phyloP scores from a whole-genome alignment of 2,888 invertebrate genomes.

The Antheraea assamensis region DNA sequence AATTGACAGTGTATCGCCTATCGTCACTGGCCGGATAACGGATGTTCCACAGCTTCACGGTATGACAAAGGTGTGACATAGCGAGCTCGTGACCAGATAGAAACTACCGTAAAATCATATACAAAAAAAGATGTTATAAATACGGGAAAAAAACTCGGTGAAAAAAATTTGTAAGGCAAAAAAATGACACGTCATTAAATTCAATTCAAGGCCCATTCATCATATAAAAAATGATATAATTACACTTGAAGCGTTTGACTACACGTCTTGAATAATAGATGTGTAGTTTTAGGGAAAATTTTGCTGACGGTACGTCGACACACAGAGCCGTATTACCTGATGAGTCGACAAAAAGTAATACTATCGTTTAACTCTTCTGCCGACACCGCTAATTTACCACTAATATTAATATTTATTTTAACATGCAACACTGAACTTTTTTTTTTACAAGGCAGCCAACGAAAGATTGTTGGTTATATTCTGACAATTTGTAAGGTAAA shows the following conservation, averaged over 20 bases:
- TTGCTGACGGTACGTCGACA: slow-evolving; percentile 15
- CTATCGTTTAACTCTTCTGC: slow-evolving; percentile 26
- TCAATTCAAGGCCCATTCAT: neutral
- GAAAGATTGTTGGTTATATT: neutral
- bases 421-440: neutral
- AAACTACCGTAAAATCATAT: neutral
- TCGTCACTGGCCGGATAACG: no score
- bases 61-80: no score
- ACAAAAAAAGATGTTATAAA: neutral
- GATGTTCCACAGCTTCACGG: no score
- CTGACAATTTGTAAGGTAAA: neutral
- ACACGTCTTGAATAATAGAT: neutral
- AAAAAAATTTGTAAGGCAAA: neutral
- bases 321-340: slow-evolving; percentile 23
- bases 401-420: slow-evolving; percentile 22
- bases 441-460: neutral
- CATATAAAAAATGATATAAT: neutral
- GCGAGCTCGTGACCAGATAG: neutral
- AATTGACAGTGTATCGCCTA: no score
- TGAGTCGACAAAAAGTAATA: slow-evolving; percentile 32
- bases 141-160: neutral
- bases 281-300: neutral
- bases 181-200: neutral
- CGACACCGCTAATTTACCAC: slow-evolving; percentile 29
- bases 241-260: neutral